Evolutionary conservation across 1,140 invertebrate species (phyloP).

Genomic region (Asobara japonica): DNA sequence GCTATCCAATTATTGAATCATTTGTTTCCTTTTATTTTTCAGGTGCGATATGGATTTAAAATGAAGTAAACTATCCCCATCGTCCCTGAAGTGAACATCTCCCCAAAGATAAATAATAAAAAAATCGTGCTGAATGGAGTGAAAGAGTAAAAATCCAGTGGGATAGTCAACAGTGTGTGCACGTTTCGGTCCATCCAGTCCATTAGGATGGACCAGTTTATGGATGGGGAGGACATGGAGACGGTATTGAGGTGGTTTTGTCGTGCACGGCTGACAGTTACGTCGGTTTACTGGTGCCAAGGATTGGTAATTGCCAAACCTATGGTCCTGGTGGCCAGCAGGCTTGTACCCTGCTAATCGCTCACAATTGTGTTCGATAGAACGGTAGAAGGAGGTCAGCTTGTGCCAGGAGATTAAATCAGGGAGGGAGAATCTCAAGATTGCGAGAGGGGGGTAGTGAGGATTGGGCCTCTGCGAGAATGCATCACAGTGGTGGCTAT

Average conservation of each 20-base stretch:
- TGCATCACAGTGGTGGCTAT: slow-evolving; percentile 55
- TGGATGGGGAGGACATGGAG: slow-evolving; percentile 6
- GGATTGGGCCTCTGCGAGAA: slow-evolving; percentile 16
- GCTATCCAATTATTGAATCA: background rate
- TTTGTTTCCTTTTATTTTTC: background rate
- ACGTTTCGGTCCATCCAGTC: slow-evolving; percentile 9
- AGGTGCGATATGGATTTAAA: background rate
- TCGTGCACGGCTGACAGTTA: background rate
- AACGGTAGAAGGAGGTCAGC: background rate
- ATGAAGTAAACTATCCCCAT: background rate
- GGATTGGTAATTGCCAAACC: slow-evolving; percentile 30
- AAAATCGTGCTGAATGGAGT: background rate
- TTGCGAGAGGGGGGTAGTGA: background rate
- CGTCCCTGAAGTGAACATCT: background rate
- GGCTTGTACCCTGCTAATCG: background rate
- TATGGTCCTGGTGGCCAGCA: slow-evolving; percentile 2
- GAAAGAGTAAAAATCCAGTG: too few relatives aligned
- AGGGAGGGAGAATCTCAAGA: background rate
- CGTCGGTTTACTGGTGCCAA: slow-evolving; percentile 28
- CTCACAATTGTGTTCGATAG: slow-evolving; percentile 4
- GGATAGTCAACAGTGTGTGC: background rate
- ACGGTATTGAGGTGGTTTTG: background rate
- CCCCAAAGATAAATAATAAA: background rate
- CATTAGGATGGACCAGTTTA: slow-evolving; percentile 17
- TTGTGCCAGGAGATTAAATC: background rate